Conservation (phyloP, 2,113 vertebrate genomes). For the Brevimyrus niger region DNA sequence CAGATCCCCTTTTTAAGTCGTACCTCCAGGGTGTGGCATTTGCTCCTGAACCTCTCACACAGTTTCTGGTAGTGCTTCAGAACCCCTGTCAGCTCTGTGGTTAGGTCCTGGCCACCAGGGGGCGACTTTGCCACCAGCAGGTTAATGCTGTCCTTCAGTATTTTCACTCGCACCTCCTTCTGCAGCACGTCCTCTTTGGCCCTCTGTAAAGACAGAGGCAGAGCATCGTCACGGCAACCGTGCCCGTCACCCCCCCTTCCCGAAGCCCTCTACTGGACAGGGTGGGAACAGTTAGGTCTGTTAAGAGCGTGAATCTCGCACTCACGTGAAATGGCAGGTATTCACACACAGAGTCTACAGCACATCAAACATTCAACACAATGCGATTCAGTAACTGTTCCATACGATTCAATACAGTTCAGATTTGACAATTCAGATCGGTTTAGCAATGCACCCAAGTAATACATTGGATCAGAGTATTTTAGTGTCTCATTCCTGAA, state of each 20-base stretch:
- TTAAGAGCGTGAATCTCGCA: neutral
- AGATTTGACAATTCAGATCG: neutral
- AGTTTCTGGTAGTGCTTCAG: slow-evolving; percentile 88
- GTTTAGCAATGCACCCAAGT: neutral
- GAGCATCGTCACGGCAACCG: neutral
- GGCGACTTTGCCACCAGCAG: slow-evolving; percentile 69
- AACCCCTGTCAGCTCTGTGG: slow-evolving; percentile 66
- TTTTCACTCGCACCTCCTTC: slow-evolving; percentile 97
- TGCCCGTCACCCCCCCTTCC: neutral
- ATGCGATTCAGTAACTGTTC: neutral
- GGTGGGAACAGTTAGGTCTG: neutral
- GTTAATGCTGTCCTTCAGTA: slow-evolving; percentile 92
- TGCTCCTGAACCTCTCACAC: slow-evolving; percentile 88
- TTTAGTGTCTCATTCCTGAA: neutral
- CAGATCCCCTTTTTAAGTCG: neutral
- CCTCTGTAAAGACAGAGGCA: slow-evolving; percentile 60
- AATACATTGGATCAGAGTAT: neutral
- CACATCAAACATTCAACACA: neutral
- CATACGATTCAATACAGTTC: neutral
- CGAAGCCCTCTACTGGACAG: neutral
- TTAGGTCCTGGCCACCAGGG: slow-evolving; percentile 73
- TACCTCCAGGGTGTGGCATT: slow-evolving; percentile 94
- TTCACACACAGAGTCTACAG: neutral
- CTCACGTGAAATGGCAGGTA: neutral
- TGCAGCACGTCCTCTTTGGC: slow-evolving; percentile 95